Percentiles rank a stretch among this genome's conserved stretches.
Conservation (phyloP, 2,888 invertebrate species). For the Polietes domitor region DNA sequence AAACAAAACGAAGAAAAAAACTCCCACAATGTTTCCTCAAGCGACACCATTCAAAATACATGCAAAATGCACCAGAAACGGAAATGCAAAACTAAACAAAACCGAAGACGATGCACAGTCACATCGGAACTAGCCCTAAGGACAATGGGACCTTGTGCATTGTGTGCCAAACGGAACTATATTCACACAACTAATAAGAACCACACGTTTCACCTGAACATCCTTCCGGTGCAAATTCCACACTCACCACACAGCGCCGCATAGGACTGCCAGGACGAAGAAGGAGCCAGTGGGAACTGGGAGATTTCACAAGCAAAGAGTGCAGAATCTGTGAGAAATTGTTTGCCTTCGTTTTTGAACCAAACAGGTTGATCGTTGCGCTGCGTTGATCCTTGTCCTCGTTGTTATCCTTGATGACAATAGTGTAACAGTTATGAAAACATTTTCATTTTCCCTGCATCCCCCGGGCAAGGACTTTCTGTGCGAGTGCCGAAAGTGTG, state of each 20-base stretch:
- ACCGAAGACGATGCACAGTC: neutral
- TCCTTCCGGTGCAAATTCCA: conserved; percentile 18
- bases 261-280: neutral
- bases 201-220: conserved; percentile 33
- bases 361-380: conserved; percentile 20
- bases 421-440: conserved; percentile 32
- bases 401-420: conserved; percentile 6
- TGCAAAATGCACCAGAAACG: neutral
- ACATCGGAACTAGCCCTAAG: neutral
- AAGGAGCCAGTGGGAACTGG: neutral
- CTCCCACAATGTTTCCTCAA: conserved; percentile 8
- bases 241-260: neutral
- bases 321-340: conserved; percentile 3
- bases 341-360: neutral
- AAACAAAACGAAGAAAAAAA: neutral
- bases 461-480: neutral
- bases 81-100: conserved; percentile 7
- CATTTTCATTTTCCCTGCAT: conserved; percentile 12
- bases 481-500: conserved; percentile 18
- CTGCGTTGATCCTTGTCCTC: no score
- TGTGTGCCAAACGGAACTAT: conserved; percentile 1
- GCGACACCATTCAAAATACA: neutral
- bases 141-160: neutral
- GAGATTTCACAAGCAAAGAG: neutral
- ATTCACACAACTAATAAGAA: conserved; percentile 11